A percentile compares a stretch with the other conserved stretches of the same genome.
phyloP scores from a whole-genome alignment of 1,140 invertebrate genomes.

The Caenorhabditis inopinata region DNA sequence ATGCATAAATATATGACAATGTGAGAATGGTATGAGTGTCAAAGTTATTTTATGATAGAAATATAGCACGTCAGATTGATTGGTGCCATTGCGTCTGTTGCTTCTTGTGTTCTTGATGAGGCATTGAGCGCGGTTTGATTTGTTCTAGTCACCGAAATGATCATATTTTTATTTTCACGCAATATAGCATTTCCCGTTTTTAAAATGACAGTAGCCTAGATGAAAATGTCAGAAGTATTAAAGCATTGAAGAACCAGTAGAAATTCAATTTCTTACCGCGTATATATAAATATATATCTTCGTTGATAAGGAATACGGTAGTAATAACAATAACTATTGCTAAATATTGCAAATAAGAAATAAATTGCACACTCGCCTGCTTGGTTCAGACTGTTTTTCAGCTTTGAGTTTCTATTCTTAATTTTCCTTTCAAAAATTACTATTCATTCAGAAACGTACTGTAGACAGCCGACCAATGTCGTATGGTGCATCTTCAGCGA shows the following conservation, averaged over 20 bases:
- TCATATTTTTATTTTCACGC: neutral
- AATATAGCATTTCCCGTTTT: too few relatives aligned
- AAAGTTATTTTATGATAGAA: neutral
- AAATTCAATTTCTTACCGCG: too few relatives aligned
- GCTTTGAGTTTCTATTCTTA: too few relatives aligned
- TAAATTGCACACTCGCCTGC: too few relatives aligned
- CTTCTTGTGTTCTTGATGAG: neutral
- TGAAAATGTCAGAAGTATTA: too few relatives aligned
- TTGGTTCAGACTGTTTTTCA: neutral
- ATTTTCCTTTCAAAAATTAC: neutral
- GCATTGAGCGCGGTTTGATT: too few relatives aligned
- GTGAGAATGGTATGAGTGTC: neutral
- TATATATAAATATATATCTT: too few relatives aligned
- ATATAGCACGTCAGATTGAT: neutral
- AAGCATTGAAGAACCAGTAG: too few relatives aligned
- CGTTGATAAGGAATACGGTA: too few relatives aligned
- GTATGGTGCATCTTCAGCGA: neutral
- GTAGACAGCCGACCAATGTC: neutral
- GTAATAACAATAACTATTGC: too few relatives aligned
- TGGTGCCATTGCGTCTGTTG: neutral
- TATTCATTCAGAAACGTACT: neutral
- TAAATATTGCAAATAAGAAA: too few relatives aligned
- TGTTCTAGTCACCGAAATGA: constrained; percentile 13
- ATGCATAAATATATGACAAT: neutral
- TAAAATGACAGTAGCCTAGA: too few relatives aligned